Evolutionary conservation across 2,113 vertebrate genomes (phyloP), one percentile per base, ranked within the genome.

Genomic region (Glareola pratincola): DNA sequence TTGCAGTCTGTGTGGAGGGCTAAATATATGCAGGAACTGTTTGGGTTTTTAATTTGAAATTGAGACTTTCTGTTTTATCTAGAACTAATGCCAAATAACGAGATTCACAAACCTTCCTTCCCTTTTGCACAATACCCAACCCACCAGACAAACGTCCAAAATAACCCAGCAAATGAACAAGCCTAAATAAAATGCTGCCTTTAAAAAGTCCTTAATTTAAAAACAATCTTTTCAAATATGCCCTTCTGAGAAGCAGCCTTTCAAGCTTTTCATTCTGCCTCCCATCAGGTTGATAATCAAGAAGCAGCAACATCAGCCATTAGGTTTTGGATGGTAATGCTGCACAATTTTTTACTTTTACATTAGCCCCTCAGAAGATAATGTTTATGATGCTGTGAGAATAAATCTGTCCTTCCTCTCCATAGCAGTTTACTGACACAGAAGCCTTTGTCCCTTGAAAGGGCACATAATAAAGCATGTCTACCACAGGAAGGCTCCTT

Each of bases 381-480:
- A 90, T 93, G 91, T 79, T 96, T 92, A 92, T 76, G 85, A 97
- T 96, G 87, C 94, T 96, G 94, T 59, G 95, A 96, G 88, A 96
- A 92, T 95, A 96, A 97, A 97, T 97, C 76, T 96, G 87, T 94
- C 87, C 85, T 95, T 93, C 64, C 51, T 66, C 77, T 85, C 72
- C 69, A 29, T 76, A 95, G 90, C 87, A 85, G 88, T 97, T 97
- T 96, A 95, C 89, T 97, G 98, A 95, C 95, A 96, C 85, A 91
- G 95, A 92, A 90, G 88, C 96, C 96, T 98, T 98, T 98, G 96
- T 96, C 96, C 97, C 90, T 47, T 47, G 83, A 97, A 98, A 98
- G 96, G 97, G 97, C 96, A 97, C 86, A 76, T 97, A 97, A 98
- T 98, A 97, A 98, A 97, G 96, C 95, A 93, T 95, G 85, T 96